Evolutionary conservation across 2,113 vertebrate genomes (phyloP), one percentile per base, ranked within the genome.

Genomic region (Mola mola): DNA sequence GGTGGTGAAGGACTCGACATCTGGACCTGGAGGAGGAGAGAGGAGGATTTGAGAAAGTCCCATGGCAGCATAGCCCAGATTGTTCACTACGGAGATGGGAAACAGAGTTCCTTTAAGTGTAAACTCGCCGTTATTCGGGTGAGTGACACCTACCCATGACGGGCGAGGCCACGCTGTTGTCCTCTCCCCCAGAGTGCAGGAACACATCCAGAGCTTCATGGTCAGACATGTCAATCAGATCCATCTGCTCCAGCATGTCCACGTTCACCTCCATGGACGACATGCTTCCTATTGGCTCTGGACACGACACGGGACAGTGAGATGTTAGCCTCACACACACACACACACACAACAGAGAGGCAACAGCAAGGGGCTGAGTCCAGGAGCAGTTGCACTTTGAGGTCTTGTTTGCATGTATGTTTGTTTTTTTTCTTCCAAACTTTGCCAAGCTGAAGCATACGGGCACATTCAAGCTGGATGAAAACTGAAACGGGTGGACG

Each of bases 191-290:
- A 1, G 96, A 97, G 86, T 94, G 97, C 67, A 98, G 85, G 43
- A 99, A 99, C 62, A 98, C 96, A 1, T 99, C 97, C 2, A 99
- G 88, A 15, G 96, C 95, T 88, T 98, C 97, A 40, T 99, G 97
- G 89, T 99, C 97, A 4, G 95, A 96, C 89, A 98, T 92, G 84
- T 98, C 97, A 93, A 96, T 95, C 9, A 99, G 89, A 36, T 99
- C 97, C 96, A 99, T 98, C 91, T 98, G 97, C 81, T 99, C 97
- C 89, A 98, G 86, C 94, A 95, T 92, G 90, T 98, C 97, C 77
- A 99, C 94, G 0, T 99, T 98, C 77, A 99, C 97, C 85, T 98
- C 97, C 97, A 98, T 98, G 58, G 97, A 98, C 0, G 97, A 98
- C 97, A 98, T 96, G 89, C 97, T 99, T 64, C 97, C 97, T 90